phyloP scores from a whole-genome alignment of 2,113 vertebrate genomes.

The Martes martes region DNA sequence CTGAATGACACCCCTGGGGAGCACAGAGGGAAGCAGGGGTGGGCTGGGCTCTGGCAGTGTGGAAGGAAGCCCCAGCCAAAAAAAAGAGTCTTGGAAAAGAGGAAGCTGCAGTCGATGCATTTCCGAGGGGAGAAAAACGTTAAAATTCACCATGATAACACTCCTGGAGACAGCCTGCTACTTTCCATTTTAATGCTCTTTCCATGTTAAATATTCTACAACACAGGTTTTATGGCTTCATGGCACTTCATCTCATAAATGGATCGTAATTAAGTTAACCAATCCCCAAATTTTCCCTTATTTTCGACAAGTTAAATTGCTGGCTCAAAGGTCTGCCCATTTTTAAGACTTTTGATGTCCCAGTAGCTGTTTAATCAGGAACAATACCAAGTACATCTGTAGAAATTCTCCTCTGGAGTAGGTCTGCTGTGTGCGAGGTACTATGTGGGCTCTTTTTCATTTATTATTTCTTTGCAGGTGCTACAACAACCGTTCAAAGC shows the following conservation, averaged over 20 bases:
- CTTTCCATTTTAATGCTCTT: background rate
- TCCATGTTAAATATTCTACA: background rate
- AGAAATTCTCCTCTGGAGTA: background rate
- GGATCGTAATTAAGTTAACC: background rate
- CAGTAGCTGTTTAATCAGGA: background rate
- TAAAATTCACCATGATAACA: background rate
- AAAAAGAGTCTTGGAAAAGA: background rate
- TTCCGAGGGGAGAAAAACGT: background rate
- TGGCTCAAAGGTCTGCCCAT: background rate
- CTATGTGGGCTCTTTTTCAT: background rate
- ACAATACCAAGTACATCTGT: background rate
- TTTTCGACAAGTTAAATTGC: background rate
- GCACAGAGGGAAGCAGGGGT: background rate
- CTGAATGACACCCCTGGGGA: background rate
- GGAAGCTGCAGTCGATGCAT: background rate
- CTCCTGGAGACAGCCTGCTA: background rate
- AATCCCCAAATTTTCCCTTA: background rate
- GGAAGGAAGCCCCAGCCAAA: background rate
- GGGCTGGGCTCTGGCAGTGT: background rate
- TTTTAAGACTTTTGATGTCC: background rate
- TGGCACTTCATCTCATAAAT: background rate
- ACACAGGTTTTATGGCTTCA: background rate
- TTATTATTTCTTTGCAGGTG: background rate
- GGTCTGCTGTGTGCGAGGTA: background rate
- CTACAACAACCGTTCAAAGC: background rate